Evolutionary conservation across 2,797 vertebrate genomes (phyloP), one percentile per base, ranked within the genome.

Genomic region (Chrosomus eos): DNA sequence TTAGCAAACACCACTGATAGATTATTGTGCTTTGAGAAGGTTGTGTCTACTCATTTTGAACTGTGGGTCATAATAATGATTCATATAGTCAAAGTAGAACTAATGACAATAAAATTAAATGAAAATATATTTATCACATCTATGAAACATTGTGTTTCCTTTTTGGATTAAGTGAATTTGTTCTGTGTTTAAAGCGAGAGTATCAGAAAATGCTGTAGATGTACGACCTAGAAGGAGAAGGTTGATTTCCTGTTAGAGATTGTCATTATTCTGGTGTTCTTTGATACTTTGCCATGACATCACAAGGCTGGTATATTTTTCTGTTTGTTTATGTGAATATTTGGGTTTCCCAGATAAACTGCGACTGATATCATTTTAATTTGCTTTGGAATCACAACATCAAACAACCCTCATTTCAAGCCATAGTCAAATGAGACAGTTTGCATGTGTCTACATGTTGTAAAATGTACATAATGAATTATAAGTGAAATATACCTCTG

Each of bases 211-310:
- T 26, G 9, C 33, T 48, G 21, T 18, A 26, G 28, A 58, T 60
- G n/a, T 31, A 31, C 3, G 6, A 74, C 53, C 16, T 58, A 31
- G 23, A 53, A 43, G 58, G 5, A 31, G 43, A 77, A 31, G 53
- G 40, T 70, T 73, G 43, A 76, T 70, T 81, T 76, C 38, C 64
- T 81, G 40, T 10, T 19, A 62, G 72, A 40, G 62, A 68, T 28
- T 26, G 21, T 67, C 40, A 76, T 38, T 33, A 28, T 74, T 43
- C 43, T 67, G 81, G 10, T 48, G 14, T 33, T 78, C 66, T 72
- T 79, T 77, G 73, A 72, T 72, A 72, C 58, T 38, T 36, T 82
- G 40, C 40, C 70, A 64, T 36, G 43, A 38, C 23, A 67, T 75
- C 58, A 38, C 23, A 66, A 48, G 6, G 48, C 33, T 13, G 48